phyloP scores from a whole-genome alignment of 2,888 invertebrate genomes.

The Chalcosyrphus nemorum region DNA sequence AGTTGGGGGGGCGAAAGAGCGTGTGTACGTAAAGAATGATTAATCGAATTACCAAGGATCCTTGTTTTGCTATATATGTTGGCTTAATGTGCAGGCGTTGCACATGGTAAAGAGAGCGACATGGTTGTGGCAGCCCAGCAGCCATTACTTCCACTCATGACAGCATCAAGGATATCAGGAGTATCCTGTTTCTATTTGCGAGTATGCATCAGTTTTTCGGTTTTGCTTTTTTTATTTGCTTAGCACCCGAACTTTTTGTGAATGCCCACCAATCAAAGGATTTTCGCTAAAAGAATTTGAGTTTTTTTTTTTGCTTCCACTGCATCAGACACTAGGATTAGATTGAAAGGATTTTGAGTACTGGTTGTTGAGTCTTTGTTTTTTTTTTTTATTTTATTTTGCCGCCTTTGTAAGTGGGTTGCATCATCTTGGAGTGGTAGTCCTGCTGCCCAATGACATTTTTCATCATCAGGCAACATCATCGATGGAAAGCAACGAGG shows the following conservation, averaged over 20 bases:
- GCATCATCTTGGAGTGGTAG: constrained; percentile 27
- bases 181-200: constrained; percentile 61
- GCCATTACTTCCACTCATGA: constrained; percentile 72
- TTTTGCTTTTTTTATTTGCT: constrained; percentile 42
- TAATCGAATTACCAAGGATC: constrained; percentile 72
- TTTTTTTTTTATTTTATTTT: not conserved
- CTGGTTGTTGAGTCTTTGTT: not conserved
- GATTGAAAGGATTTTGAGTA: constrained; percentile 58
- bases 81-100: constrained; percentile 71
- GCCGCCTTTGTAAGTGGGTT: constrained; percentile 45
- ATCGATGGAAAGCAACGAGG: constrained; percentile 61
- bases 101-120: constrained; percentile 56
- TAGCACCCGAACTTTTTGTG: constrained; percentile 28
- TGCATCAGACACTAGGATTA: constrained; percentile 68
- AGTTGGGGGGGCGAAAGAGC: constrained; percentile 30
- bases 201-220: constrained; percentile 58
- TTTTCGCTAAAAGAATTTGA: constrained; percentile 38
- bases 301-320: constrained; percentile 48
- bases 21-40: constrained; percentile 67
- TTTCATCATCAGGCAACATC: constrained; percentile 67
- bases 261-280: constrained; percentile 73
- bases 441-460: constrained; percentile 58
- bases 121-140: constrained; percentile 40
- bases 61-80: constrained; percentile 44
- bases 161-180: constrained; percentile 58